phyloP scores from a whole-genome alignment of 1,140 invertebrate species.

The Apis cerana region DNA sequence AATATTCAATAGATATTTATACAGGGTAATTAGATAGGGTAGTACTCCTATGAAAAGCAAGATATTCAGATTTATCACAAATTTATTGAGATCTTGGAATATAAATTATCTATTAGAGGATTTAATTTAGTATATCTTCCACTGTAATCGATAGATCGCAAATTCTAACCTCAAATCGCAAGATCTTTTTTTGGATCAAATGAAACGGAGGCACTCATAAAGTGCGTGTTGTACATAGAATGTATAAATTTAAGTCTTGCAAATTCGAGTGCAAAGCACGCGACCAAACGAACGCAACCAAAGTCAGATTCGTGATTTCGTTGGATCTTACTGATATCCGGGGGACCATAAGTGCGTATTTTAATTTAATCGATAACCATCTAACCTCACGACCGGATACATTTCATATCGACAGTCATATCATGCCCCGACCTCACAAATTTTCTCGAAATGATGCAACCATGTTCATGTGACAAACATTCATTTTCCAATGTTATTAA shows the following conservation, averaged over 20 bases:
- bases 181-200: not conserved
- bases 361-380: conserved; percentile 47
- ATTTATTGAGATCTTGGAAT: not conserved
- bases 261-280: conserved; percentile 35
- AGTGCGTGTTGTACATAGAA: not conserved
- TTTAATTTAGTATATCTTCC: too few relatives aligned
- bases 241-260: not conserved
- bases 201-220: not conserved
- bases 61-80: too few relatives aligned
- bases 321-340: conserved; percentile 53
- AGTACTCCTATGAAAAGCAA: too few relatives aligned
- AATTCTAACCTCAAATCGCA: not conserved
- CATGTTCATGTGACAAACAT: not conserved
- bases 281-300: conserved; percentile 52
- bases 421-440: conserved; percentile 17
- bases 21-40: too few relatives aligned
- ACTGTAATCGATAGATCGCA: not conserved
- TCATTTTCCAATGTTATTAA: not conserved
- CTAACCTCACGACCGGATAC: conserved; percentile 36
- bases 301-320: conserved; percentile 58
- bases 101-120: too few relatives aligned
- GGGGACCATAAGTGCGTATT: conserved; percentile 57
- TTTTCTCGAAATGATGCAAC: not conserved
- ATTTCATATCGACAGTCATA: conserved; percentile 14
- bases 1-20: not conserved